Base-by-base conservation (phyloP, 2,888 invertebrate species). In the Julus scanicus region DNA sequence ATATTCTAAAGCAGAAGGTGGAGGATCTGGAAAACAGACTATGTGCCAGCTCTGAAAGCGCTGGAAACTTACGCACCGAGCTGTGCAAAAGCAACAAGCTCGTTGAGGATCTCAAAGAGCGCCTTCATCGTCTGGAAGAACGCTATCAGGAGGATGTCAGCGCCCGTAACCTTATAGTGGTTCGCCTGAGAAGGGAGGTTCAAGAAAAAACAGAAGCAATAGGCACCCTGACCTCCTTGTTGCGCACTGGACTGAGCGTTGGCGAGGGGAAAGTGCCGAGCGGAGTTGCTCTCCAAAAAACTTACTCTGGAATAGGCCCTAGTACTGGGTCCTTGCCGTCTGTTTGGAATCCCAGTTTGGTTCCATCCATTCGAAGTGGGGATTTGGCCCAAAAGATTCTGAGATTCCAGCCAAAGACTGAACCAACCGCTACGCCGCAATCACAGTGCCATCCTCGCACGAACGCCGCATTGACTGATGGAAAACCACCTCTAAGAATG, bases 61-160 rank as follows among this genome's bases (percentile, higher is more conserved):
- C 86, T 29, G 48, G 86, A 20, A 37, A 29, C 1, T 71, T 88
- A 15, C 37, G 39, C 37, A 71, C n/a, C 15, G 40, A 85, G 40
- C 84, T 84, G 2, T 39, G 53, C 17, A 11, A 37, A 8, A 85
- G 57, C 37, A 63, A 53, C 37, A 44, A 86, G 57, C 40, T 71
- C n/a, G 53, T 88, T 5, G 71, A 88, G 2, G 40, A 86, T 2
- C 86, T 88, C 3, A 37, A 87, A 29, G 44, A 87, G 40, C 40
- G 57, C 9, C 13, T 71, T 11, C 49, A n/a, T 2, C 20, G 57
- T 13, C 88, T 49, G 53, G 86, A 88, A 17, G 88, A 87, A 53
- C 86, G 88, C n/a, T 88, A 88, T 49, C 15, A 83, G 20, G 88
- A 88, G 37, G 88, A 88, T 48, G 86, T 88, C 15, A 88, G 88